A percentile compares a stretch with the other conserved stretches of the same genome.
Conservation (phyloP, 2,888 invertebrate species). For the Trypoxylon attenuatum region DNA sequence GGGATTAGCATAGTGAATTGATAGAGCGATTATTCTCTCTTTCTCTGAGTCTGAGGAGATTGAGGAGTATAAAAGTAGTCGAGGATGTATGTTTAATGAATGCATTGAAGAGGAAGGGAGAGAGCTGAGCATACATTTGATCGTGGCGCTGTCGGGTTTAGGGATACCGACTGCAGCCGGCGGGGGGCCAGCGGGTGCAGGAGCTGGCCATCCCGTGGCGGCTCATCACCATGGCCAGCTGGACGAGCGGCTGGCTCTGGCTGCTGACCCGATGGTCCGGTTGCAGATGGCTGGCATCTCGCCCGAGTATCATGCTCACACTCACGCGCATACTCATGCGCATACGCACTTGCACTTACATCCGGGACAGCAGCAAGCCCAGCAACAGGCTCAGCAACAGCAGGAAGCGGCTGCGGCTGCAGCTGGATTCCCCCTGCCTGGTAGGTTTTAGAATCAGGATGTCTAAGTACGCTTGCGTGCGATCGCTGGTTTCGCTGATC, state of each 20-base stretch:
- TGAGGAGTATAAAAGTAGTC: too few relatives aligned
- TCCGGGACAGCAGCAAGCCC: slow-evolving; percentile 84
- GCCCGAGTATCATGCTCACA: slow-evolving; percentile 93
- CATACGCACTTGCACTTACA: slow-evolving; percentile 93
- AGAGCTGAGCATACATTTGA: slow-evolving; percentile 47
- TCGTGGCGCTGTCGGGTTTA: slow-evolving; percentile 70
- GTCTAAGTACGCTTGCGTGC: slow-evolving; percentile 49
- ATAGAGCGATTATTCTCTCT: too few relatives aligned
- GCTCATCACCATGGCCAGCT: slow-evolving; percentile 81
- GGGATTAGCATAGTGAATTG: too few relatives aligned
- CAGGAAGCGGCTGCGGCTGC: slow-evolving; percentile 78
- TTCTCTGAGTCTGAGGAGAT: too few relatives aligned
- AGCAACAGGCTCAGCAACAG: slow-evolving; percentile 78
- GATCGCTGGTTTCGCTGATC: slow-evolving; percentile 38
- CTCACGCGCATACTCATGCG: slow-evolving; percentile 93
- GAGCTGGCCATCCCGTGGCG: slow-evolving; percentile 76
- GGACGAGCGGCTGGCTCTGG: slow-evolving; percentile 87
- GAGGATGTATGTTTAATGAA: too few relatives aligned
- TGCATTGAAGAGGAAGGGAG: slow-evolving; percentile 18
- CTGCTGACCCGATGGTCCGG: slow-evolving; percentile 93
- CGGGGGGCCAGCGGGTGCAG: slow-evolving; percentile 75
- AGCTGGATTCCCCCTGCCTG: slow-evolving; percentile 75
- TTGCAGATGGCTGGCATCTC: slow-evolving; percentile 94
- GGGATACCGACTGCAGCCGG: slow-evolving; percentile 73
- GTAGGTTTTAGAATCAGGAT: slow-evolving; percentile 70